Percentiles rank a stretch among this genome's conserved stretches.
Conservation (phyloP, 2,797 vertebrate species). For the Dipus sagitta region DNA sequence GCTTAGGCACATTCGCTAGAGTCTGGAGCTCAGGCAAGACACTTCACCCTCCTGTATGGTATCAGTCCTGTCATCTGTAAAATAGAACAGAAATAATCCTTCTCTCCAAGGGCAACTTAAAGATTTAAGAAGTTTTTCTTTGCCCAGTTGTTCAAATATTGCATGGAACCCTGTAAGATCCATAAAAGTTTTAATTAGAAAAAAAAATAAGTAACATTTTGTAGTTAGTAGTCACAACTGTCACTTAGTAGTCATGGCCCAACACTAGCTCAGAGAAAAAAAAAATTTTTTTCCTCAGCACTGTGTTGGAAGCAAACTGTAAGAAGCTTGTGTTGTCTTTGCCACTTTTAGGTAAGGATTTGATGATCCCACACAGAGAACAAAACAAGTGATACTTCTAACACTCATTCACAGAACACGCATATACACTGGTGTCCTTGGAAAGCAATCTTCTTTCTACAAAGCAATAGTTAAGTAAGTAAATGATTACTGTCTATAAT, state of each 20-base stretch:
- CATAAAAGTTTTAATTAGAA: neutral
- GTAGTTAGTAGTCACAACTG: neutral
- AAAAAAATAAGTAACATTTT: conserved; percentile 40
- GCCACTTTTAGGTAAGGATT: neutral
- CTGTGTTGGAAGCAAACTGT: neutral
- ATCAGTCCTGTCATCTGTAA: neutral
- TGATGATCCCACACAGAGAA: neutral
- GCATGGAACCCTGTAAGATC: neutral
- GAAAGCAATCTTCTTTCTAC: conserved; percentile 29
- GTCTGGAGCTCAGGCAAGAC: neutral
- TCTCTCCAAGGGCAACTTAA: neutral
- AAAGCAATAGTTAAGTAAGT: conserved; percentile 35
- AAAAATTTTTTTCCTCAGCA: neutral
- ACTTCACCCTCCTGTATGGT: neutral
- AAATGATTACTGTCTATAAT: neutral
- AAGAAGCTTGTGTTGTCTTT: neutral
- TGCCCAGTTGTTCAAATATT: conserved; percentile 14
- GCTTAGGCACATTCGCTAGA: neutral
- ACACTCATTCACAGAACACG: neutral
- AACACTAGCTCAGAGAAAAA: neutral
- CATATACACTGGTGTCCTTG: neutral
- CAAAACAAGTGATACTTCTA: neutral
- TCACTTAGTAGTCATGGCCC: neutral
- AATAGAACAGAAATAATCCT: neutral
- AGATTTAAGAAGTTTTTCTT: neutral